Base-by-base conservation (phyloP, 1,140 invertebrate genomes). In the Diachasmimorpha longicaudata region DNA sequence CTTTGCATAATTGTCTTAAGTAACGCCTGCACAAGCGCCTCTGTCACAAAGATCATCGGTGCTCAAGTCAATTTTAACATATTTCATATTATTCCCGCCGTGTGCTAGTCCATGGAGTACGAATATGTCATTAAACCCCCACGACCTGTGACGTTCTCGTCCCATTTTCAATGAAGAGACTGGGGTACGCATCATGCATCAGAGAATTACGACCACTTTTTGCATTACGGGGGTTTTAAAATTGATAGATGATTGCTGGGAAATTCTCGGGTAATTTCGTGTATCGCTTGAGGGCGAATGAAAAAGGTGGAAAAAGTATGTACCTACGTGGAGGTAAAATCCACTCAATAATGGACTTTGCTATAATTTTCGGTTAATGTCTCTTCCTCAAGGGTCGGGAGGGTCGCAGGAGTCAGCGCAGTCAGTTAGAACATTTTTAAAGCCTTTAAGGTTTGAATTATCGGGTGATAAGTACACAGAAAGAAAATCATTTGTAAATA, bases 1-100 rank as follows among this genome's bases (percentile, higher is more conserved):
- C 82, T 86, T 87, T 85, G 85, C 86, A 86, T 88, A 86, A 88
- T 88, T 86, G 83, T 83, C 82, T 31, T 31, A 31, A 31, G 31
- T 31, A 31, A 31, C 31, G 31, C 31, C 31, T 31, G 31, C 6
- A 31, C 31, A 2, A 31, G 31, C 31, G 31, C 31, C 31, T 6
- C 31, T 31, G 31, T 31, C 31, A 31, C 31, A 21, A 70, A 36
- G 71, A 16, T 68, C 74, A 74, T 31, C 31, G 31, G 31, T 31
- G 63, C 72, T 19, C 58, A 39, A 31, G 25, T 63, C 13, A 66
- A 63, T 37, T 68, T 68, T 44, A 63, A 73, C 71, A 73, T 63
- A 58, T 19, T 63, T 44, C 31, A 16, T 25, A 70, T 21, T 70
- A 19, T 48, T 6, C 39, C 44, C 11, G 31, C 31, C 31, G 31